Evolutionary conservation across 2,113 vertebrate species (phyloP), one percentile per base, ranked within the genome.

Genomic region (Romanogobio albipinnatus): DNA sequence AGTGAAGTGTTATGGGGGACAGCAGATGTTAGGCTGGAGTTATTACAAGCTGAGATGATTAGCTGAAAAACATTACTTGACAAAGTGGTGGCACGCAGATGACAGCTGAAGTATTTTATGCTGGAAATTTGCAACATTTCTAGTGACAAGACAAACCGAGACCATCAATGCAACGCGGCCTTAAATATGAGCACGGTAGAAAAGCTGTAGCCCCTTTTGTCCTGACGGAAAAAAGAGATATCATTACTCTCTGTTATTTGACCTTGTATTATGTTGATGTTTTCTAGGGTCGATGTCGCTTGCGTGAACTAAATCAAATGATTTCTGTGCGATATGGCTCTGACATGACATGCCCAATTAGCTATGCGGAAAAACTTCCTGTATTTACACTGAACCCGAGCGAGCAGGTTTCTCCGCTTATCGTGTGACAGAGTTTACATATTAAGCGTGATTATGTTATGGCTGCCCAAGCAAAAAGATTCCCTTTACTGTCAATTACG

Each of bases 21-120:
- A 97, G 96, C 97, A 98, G 97, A 97, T 97, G 96, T 97, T 98
- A 94, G 93, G 91, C 95, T 96, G 95, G 95, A 97, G 97, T 97
- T 97, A 97, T 96, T 94, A 96, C 95, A 94, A 94, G 95, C 95
- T 95, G 95, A 96, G 96, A 97, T 97, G 96, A 99, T 97, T 96
- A 96, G 96, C 80, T 90, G 91, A 86, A 87, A 90, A 87, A 90
- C 83, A 84, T 95, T 95, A 93, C 95, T 94, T 95, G 94, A 94
- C 92, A 93, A 94, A 86, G 59, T 86, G 66, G 94, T 84, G 81
- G 84, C 81, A 85, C n/a, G 81, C 75, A 87, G 91, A 71, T 76
- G 81, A 85, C 71, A 83, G 85, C 84, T 29, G 81, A 88, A 89
- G 88, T 88, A 90, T 88, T 86, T 70, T 62, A 86, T 73, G 82